These are phyloP conservation scores for Gryon sp. DNA, from an alignment of 1,140 invertebrate species.

Conservation along the genomic window DNA sequence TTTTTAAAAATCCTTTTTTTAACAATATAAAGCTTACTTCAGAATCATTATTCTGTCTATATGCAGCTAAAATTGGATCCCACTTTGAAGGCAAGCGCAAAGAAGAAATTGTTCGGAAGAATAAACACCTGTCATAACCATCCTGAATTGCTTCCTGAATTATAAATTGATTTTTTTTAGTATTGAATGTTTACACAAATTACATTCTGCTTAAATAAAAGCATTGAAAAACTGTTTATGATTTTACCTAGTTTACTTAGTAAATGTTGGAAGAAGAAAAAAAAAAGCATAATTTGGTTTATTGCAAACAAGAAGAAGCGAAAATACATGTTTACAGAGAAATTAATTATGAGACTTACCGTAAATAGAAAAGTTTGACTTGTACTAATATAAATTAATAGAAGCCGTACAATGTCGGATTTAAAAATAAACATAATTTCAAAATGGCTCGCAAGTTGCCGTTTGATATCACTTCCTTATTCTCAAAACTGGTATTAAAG, in stretches of 20 bases:
- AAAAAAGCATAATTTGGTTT: no score
- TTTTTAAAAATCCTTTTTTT: no score
- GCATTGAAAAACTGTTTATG: no score
- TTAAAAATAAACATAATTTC: constrained; percentile 40
- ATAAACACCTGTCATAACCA: constrained; percentile 49
- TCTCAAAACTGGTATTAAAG: constrained; percentile 3
- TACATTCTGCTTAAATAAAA: no score
- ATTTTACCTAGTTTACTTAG: no score
- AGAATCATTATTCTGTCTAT: constrained; percentile 44
- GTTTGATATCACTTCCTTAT: constrained; percentile 4
- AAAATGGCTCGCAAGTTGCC: constrained; percentile 7
- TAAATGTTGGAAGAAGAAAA: no score
- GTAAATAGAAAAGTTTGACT: constrained; percentile 27
- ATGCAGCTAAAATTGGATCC: constrained; percentile 21
- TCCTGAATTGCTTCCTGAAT: constrained; percentile 47
- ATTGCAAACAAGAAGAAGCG: no score
- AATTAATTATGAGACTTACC: constrained; percentile 18
- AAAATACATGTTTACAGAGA: no score
- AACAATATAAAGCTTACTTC: no score
- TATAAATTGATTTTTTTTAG: background rate
- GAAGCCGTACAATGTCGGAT: constrained; percentile 15
- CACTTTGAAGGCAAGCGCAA: constrained; percentile 33
- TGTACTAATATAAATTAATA: constrained; percentile 34
- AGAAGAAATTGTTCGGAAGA: constrained; percentile 51
- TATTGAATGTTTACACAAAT: no score